phyloP scores from a whole-genome alignment of 2,888 invertebrate genomes.

The Sesia bembeciformis region DNA sequence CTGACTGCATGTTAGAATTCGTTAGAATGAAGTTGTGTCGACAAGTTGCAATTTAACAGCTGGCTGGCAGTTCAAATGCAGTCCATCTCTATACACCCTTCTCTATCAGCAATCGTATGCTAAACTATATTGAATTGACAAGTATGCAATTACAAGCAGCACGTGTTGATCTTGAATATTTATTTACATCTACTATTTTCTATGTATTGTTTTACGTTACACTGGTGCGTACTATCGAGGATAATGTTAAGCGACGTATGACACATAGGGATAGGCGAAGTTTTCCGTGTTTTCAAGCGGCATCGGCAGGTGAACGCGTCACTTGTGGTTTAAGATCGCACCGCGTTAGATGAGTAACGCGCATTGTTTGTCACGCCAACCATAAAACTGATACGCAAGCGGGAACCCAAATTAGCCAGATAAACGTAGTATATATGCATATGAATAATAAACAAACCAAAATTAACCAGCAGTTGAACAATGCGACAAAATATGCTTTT shows the following conservation, averaged over 20 bases:
- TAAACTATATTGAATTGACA: no score
- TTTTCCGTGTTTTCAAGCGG: conserved; percentile 25
- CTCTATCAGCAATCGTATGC: no score
- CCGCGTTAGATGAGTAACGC: conserved; percentile 26
- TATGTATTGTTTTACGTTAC: no score
- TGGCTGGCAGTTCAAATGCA: no score
- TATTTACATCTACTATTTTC: no score
- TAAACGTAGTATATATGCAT: conserved; percentile 3
- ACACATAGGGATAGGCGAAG: conserved; percentile 12
- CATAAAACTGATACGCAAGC: conserved; percentile 32
- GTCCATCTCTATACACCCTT: no score
- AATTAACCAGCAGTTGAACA: conserved; percentile 1
- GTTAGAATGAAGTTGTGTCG: no score
- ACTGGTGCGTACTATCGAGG: no score
- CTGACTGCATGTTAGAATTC: no score
- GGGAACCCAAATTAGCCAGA: conserved; percentile 14
- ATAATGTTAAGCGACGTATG: conserved; percentile 1
- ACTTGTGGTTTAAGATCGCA: conserved; percentile 12
- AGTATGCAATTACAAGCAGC: no score
- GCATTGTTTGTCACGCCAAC: conserved; percentile 23
- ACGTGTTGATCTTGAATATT: no score
- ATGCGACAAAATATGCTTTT: not conserved
- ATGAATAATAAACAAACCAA: not conserved
- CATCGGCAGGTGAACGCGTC: conserved; percentile 11
- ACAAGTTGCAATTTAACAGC: no score